phyloP scores from a whole-genome alignment of 2,113 vertebrate species.

The Pao palembangensis region DNA sequence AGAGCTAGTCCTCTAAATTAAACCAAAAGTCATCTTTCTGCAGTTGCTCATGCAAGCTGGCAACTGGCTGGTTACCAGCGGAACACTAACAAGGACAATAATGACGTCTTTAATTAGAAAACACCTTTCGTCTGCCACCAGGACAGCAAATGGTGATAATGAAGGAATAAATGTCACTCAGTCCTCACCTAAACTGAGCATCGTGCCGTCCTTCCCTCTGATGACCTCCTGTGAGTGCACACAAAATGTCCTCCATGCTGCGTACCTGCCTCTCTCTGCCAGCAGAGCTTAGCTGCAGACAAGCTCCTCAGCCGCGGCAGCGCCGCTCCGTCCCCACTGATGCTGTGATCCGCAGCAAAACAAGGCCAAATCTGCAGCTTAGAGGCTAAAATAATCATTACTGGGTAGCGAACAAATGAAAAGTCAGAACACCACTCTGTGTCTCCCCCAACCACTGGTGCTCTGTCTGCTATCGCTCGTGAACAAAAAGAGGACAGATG shows the following conservation, averaged over 20 bases:
- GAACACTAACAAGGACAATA: conserved; percentile 56
- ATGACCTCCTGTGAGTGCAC: conserved; percentile 26
- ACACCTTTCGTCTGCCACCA: conserved; percentile 31
- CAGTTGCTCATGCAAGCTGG: conserved; percentile 75
- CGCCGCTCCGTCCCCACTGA: conserved; percentile 51
- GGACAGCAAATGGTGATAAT: conserved; percentile 26
- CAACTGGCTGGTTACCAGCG: conserved; percentile 63
- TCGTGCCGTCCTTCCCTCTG: conserved; percentile 1
- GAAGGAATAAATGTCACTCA: conserved; percentile 8
- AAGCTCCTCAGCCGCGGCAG: conserved; percentile 57
- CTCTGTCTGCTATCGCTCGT: conserved; percentile 34
- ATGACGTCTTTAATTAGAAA: conserved; percentile 67
- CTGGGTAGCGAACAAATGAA: conserved; percentile 63
- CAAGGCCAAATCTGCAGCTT: conserved; percentile 72
- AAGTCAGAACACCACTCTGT: conserved; percentile 56
- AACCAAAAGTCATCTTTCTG: conserved; percentile 78
- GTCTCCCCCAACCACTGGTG: conserved; percentile 19
- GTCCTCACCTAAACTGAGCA: conserved; percentile 8
- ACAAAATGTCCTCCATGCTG: conserved; percentile 38
- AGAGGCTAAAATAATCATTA: conserved; percentile 72
- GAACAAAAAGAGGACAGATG: conserved; percentile 25
- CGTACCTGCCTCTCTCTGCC: conserved; percentile 52
- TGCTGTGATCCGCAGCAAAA: conserved; percentile 57
- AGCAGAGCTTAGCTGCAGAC: conserved; percentile 63
- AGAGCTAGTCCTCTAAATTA: conserved; percentile 81